phyloP scores from a whole-genome alignment of 2,797 vertebrate genomes.

The Phataginus tetradactyla region DNA sequence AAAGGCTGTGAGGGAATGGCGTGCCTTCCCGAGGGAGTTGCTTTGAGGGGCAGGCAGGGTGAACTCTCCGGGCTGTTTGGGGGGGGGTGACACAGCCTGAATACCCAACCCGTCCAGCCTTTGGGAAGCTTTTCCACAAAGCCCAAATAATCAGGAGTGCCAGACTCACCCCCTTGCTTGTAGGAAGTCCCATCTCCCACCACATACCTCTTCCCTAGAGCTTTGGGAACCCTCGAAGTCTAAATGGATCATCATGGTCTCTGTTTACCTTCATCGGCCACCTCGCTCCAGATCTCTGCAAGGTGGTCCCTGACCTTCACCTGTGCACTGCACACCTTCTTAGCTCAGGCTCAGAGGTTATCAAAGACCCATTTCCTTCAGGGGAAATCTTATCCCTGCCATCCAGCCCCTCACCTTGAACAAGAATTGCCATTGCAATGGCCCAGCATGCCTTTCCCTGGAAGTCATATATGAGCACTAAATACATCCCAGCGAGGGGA shows the following conservation, averaged over 20 bases:
- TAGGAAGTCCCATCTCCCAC: not conserved
- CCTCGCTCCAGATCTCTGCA: too few relatives aligned
- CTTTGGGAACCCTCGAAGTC: not conserved
- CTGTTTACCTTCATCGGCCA: rapidly evolving
- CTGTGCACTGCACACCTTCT: rapidly evolving
- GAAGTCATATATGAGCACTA: too few relatives aligned
- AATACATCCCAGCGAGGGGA: not conserved
- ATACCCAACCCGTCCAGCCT: not conserved
- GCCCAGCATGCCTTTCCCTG: too few relatives aligned
- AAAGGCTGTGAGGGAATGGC: too few relatives aligned
- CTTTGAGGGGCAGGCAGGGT: not conserved
- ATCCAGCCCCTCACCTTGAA: not conserved
- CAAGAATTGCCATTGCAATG: too few relatives aligned
- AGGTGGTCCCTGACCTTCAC: not conserved
- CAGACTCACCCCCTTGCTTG: rapidly evolving
- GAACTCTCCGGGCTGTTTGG: not conserved
- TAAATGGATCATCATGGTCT: rapidly evolving
- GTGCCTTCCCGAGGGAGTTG: not conserved
- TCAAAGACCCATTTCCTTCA: not conserved
- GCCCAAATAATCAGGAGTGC: rapidly evolving
- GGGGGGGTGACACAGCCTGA: rapidly evolving
- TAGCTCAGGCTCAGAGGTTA: too few relatives aligned
- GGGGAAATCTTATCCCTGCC: too few relatives aligned
- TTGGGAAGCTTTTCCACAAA: not conserved
- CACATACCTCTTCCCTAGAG: not conserved